These are phyloP conservation scores for Thryonomys swinderianus DNA, from an alignment of 2,113 vertebrate species.

Conservation along the genomic window DNA sequence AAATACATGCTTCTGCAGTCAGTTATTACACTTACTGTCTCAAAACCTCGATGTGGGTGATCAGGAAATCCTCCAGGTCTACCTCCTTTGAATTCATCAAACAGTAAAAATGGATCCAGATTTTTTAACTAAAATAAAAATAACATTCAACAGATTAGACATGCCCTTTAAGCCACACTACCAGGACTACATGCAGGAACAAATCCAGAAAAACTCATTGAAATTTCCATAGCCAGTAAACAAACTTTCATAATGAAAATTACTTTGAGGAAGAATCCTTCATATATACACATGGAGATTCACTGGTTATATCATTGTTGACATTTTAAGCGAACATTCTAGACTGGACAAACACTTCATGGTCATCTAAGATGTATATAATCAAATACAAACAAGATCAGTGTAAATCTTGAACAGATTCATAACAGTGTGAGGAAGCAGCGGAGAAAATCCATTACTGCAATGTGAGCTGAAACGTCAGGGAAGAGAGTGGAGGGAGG, in stretches of 20 bases:
- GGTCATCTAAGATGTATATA: not conserved
- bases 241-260: slow-evolving; percentile 28
- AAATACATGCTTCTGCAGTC: not conserved
- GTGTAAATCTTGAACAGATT: not conserved
- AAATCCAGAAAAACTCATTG: slow-evolving; percentile 8
- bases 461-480: not conserved
- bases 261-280: slow-evolving; percentile 22
- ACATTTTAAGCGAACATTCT: slow-evolving; percentile 16
- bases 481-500: slow-evolving; percentile 1
- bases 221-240: not conserved
- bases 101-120: slow-evolving; percentile 92
- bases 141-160: slow-evolving; percentile 58
- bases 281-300: not conserved
- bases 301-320: not conserved
- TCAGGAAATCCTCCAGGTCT: slow-evolving; percentile 92
- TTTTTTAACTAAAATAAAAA: slow-evolving; percentile 87
- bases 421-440: not conserved
- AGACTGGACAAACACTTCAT: not conserved
- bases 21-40: slow-evolving; percentile 87
- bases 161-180: slow-evolving; percentile 24
- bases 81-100: slow-evolving; percentile 92
- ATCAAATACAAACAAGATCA: slow-evolving; percentile 7
- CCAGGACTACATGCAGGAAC: not conserved
- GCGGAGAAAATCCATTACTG: not conserved
- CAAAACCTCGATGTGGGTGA: slow-evolving; percentile 93